Conservation (phyloP, 2,797 vertebrate genomes). For the Microhierax caerulescens region DNA sequence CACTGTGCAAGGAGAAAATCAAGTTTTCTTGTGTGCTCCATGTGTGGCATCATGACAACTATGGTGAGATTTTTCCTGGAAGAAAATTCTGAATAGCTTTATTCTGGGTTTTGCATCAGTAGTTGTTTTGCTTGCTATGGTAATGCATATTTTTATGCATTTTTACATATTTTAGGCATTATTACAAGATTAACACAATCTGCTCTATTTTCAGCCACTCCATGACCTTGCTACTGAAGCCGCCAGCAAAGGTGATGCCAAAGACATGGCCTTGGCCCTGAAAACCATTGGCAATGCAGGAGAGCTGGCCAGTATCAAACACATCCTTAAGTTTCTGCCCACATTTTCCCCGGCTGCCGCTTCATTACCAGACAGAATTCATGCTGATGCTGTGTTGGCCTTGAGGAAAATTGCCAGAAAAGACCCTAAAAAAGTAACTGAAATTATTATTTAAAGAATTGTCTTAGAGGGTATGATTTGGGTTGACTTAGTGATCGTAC, state of each 20-base stretch:
- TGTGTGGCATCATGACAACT: background rate
- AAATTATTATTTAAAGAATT: conserved; percentile 30
- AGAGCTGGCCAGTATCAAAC: conserved; percentile 83
- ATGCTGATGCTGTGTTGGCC: conserved; percentile 80
- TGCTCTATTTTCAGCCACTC: conserved; percentile 77
- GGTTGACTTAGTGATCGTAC: background rate
- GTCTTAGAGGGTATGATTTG: background rate
- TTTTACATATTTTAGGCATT: background rate
- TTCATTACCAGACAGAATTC: conserved; percentile 74
- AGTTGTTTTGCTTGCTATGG: background rate
- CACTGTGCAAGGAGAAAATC: background rate
- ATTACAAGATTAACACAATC: background rate
- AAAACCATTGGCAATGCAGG: conserved; percentile 88
- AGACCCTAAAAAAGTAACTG: conserved; percentile 81
- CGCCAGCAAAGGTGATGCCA: conserved; percentile 62
- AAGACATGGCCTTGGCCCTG: conserved; percentile 78
- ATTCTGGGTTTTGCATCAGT: background rate
- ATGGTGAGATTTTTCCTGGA: background rate
- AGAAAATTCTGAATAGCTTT: background rate
- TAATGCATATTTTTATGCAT: background rate
- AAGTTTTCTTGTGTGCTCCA: background rate
- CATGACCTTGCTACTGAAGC: conserved; percentile 77
- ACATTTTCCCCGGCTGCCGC: conserved; percentile 73
- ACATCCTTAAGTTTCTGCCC: conserved; percentile 85
- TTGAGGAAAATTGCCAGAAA: conserved; percentile 82